Conservation (phyloP, 2,113 vertebrate species). For the Cariama cristata region DNA sequence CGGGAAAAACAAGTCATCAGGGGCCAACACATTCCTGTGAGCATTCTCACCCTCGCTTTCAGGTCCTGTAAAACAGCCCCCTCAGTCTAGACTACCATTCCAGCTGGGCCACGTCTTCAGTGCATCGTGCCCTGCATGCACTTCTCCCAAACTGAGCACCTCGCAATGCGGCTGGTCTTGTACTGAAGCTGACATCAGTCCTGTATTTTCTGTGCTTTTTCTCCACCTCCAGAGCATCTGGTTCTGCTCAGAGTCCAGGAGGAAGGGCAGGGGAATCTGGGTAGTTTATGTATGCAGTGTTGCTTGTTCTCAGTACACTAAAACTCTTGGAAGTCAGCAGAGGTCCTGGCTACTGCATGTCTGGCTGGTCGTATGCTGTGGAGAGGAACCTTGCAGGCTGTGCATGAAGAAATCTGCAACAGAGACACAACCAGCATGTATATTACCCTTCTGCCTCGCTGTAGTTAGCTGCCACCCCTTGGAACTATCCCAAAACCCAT, state of each 20-base stretch:
- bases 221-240: constrained; percentile 40
- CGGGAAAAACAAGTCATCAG: neutral
- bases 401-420: constrained; percentile 62
- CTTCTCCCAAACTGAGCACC: neutral
- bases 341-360: constrained; percentile 29
- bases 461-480: constrained; percentile 12
- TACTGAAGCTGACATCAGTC: constrained; percentile 10
- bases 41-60: neutral
- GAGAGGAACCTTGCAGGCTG: constrained; percentile 60
- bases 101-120: neutral
- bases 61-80: neutral
- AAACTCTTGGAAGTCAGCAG: constrained; percentile 23
- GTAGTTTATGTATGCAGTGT: neutral
- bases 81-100: neutral
- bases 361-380: neutral
- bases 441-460: neutral
- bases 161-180: neutral
- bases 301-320: neutral
- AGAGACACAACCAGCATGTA: neutral
- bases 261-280: constrained; percentile 42
- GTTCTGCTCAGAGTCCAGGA: constrained; percentile 37
- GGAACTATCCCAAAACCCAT: neutral
- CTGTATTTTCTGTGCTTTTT: constrained; percentile 74
- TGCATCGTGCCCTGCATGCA: neutral
- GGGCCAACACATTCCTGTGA: neutral